Percentiles rank a stretch among this genome's conserved stretches.
These are phyloP conservation scores for Novumbra hubbsi DNA, from an alignment of 2,797 vertebrate species.

Conservation along the genomic window DNA sequence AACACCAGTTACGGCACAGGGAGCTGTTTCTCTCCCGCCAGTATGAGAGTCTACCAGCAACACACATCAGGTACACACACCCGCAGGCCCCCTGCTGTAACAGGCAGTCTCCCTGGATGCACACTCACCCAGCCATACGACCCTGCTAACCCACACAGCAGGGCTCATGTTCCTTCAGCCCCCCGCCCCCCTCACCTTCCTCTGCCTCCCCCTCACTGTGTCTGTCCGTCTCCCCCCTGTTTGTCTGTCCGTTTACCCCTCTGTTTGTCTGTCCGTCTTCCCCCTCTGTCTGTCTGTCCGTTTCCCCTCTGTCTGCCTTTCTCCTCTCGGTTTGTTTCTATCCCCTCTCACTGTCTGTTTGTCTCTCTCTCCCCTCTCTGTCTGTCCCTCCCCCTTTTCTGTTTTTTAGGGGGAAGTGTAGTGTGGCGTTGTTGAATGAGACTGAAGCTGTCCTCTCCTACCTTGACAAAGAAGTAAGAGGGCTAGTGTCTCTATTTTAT, in stretches of 20 bases:
- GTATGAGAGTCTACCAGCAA: slow-evolving; percentile 93
- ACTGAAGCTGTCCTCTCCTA: slow-evolving; percentile 94
- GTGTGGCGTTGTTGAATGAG: slow-evolving; percentile 93
- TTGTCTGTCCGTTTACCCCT: slow-evolving; percentile 18
- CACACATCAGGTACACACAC: slow-evolving; percentile 87
- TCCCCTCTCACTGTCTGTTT: slow-evolving; percentile 15
- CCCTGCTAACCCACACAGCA: not conserved
- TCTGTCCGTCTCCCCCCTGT: not conserved
- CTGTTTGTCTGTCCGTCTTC: slow-evolving; percentile 19
- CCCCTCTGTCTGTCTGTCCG: not conserved
- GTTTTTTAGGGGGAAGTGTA: slow-evolving; percentile 89
- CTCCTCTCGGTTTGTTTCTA: slow-evolving; percentile 32
- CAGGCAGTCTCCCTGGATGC: slow-evolving; percentile 46
- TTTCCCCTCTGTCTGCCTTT: not conserved
- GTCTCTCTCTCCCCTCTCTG: slow-evolving; percentile 31
- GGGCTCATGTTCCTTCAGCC: slow-evolving; percentile 10
- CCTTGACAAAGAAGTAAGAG: slow-evolving; percentile 94
- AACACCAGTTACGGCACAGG: slow-evolving; percentile 94
- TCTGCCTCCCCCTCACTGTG: slow-evolving; percentile 20
- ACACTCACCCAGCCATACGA: slow-evolving; percentile 39
- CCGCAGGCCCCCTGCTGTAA: not conserved
- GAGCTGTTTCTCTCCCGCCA: slow-evolving; percentile 96
- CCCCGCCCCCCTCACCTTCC: not conserved
- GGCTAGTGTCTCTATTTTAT: not conserved
- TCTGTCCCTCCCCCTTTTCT: slow-evolving; percentile 31